These are phyloP conservation scores for Propithecus perrieri DNA, from an alignment of 2,797 vertebrate genomes.

Conservation along the genomic window DNA sequence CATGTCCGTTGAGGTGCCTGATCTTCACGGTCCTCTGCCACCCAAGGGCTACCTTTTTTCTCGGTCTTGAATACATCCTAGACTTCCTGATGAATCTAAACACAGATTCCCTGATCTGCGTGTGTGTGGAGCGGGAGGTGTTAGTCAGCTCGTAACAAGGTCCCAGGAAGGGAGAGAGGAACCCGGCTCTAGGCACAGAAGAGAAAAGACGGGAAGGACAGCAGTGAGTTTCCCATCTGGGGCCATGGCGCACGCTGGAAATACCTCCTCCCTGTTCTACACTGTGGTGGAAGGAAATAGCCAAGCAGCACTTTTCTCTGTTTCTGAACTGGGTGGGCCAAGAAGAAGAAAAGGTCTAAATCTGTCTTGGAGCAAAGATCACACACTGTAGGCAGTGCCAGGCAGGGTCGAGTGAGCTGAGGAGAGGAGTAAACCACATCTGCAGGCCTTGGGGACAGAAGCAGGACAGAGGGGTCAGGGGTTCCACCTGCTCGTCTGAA, in stretches of 20 bases:
- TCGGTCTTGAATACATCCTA: not conserved
- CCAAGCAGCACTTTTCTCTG: not conserved
- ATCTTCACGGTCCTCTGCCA: not conserved
- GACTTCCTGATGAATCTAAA: not conserved
- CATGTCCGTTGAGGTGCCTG: rapidly evolving
- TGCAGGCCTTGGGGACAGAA: not conserved
- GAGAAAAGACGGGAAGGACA: not conserved
- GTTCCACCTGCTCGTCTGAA: not conserved
- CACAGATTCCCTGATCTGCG: not conserved
- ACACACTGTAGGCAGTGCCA: not conserved
- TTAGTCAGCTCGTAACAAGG: not conserved
- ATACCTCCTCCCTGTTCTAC: not conserved
- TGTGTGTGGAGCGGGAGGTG: not conserved
- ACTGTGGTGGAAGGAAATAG: not conserved
- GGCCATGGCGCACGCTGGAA: not conserved
- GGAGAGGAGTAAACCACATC: not conserved
- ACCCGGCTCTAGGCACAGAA: not conserved
- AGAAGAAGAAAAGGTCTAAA: not conserved
- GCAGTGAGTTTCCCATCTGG: not conserved
- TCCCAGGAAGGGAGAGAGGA: not conserved
- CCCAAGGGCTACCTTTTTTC: not conserved
- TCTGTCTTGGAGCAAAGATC: not conserved
- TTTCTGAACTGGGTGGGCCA: not conserved
- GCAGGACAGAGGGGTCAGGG: not conserved
- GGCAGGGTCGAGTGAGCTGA: not conserved